These are phyloP conservation scores for Grus americana DNA, from an alignment of 2,113 vertebrate species.

Conservation along the genomic window DNA sequence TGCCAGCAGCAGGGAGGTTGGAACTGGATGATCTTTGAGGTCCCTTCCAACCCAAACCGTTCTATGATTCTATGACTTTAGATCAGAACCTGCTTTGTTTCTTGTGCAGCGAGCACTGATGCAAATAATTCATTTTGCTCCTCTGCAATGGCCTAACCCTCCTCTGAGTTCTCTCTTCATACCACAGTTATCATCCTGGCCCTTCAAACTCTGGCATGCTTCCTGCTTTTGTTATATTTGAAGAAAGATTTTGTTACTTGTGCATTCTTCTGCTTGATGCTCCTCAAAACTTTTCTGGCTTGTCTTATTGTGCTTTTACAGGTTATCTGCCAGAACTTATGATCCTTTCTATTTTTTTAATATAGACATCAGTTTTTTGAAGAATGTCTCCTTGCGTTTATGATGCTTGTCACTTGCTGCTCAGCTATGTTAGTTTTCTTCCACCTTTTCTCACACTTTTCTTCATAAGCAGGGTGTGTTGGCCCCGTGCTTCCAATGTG, in stretches of 20 bases:
- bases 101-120: neutral
- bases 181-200: fast-evolving
- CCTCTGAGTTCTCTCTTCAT: neutral
- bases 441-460: neutral
- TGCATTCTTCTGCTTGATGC: neutral
- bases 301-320: neutral
- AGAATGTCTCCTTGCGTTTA: neutral
- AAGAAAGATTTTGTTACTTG: neutral
- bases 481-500: neutral
- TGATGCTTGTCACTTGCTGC: neutral
- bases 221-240: neutral
- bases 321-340: neutral
- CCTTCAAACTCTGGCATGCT: neutral
- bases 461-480: neutral
- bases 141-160: neutral
- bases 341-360: neutral
- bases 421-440: neutral
- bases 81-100: neutral
- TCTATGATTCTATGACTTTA: neutral
- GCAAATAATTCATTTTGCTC: neutral
- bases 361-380: neutral
- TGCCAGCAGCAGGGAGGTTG: no score
- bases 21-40: no score
- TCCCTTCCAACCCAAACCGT: no score
- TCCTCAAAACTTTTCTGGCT: neutral